A percentile compares a stretch with the other conserved stretches of the same genome.
phyloP scores from a whole-genome alignment of 2,888 invertebrate species.

The Sturmia bella region DNA sequence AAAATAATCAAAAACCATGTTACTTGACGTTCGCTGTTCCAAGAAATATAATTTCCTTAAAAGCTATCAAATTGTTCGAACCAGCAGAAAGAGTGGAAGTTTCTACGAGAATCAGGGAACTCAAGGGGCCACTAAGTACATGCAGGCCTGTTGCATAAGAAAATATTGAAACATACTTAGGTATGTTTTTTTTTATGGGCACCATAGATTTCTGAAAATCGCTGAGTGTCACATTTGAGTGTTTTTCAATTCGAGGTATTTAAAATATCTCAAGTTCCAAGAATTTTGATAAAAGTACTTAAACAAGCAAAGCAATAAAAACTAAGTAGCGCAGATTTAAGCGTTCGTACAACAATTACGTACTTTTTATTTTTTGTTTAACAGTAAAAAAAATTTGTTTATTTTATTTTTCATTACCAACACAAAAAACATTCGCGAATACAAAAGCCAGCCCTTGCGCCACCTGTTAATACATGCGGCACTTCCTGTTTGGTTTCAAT shows the following conservation, averaged over 20 bases:
- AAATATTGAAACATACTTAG: too few species aligned
- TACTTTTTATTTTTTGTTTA: not conserved
- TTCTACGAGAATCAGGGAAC: too few species aligned
- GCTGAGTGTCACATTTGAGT: not conserved
- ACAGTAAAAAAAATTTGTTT: too few species aligned
- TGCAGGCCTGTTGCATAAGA: too few species aligned
- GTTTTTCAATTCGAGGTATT: not conserved
- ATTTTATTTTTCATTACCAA: not conserved
- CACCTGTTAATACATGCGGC: constrained; percentile 29
- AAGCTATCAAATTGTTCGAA: too few species aligned
- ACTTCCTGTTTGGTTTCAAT: constrained; percentile 41
- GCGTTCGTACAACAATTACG: not conserved
- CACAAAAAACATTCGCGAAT: not conserved
- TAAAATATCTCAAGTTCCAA: too few species aligned
- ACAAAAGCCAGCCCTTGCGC: constrained; percentile 10
- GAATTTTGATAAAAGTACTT: constrained; percentile 6
- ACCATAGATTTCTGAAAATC: not conserved
- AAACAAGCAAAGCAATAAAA: not conserved
- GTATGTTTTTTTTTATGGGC: not conserved
- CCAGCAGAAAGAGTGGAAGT: too few species aligned
- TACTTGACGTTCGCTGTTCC: too few species aligned
- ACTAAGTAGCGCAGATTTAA: not conserved
- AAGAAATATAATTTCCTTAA: too few species aligned
- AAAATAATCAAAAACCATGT: too few species aligned
- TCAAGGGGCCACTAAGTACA: too few species aligned